Evolutionary conservation across 1,140 invertebrate genomes (phyloP).

Genomic region (Wasmannia auropunctata): DNA sequence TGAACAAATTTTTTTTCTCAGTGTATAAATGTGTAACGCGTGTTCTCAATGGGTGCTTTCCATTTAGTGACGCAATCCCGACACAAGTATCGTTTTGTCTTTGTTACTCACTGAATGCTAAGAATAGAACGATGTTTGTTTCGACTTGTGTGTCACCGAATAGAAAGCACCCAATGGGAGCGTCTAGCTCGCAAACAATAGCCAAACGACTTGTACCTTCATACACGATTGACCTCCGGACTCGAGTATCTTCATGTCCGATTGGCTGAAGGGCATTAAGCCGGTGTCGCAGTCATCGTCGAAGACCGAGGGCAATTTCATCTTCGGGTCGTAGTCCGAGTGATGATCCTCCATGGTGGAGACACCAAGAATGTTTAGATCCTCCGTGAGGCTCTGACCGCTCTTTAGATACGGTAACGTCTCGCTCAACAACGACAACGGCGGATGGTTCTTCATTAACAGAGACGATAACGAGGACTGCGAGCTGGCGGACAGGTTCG

Average conservation of each 20-base stretch:
- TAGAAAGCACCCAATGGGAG: too few species aligned
- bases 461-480: conserved; percentile 66
- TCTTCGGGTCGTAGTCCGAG: conserved; percentile 71
- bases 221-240: conserved; percentile 46
- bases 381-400: conserved; percentile 70
- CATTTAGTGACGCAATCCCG: too few species aligned
- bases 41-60: neutral
- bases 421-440: conserved; percentile 69
- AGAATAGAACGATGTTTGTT: too few species aligned
- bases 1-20: too few species aligned
- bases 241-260: conserved; percentile 70
- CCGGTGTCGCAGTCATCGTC: conserved; percentile 74
- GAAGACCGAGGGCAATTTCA: conserved; percentile 72
- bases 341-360: conserved; percentile 66
- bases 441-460: conserved; percentile 69
- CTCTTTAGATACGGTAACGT: conserved; percentile 73
- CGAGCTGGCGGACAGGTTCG: conserved; percentile 66
- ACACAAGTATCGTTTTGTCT: too few species aligned
- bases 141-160: too few species aligned
- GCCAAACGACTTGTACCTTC: conserved; percentile 42
- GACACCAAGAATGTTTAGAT: conserved; percentile 71
- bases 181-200: neutral
- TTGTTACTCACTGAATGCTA: too few species aligned
- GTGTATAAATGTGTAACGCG: too few species aligned
- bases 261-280: conserved; percentile 65